Base-by-base conservation (phyloP, 92 coral and sea anemone genomes). In the Heteractis magnifica region DNA sequence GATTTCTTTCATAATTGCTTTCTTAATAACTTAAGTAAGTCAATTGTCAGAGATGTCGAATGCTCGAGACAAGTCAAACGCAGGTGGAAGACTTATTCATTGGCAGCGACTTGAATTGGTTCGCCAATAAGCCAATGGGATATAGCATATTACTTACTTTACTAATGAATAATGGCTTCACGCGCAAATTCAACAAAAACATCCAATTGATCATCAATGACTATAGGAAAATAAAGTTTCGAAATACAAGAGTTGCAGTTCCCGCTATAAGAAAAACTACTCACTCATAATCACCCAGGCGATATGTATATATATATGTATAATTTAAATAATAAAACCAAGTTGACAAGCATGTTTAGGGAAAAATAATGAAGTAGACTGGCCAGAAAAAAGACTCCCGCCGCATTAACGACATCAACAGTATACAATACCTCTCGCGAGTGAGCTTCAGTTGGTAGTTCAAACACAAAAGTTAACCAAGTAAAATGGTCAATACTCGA, bases 1-100 rank as follows among this genome's bases (percentile, higher is more conserved):
- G 89, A 89, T 93, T 93, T 93, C 98, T 87, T 92, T 85, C 85
- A 85, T 93, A 93, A 93, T 93, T 93, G 98, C 92, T 91, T 93
- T 91, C 98, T 84, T 93, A 93, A 91, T 91, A 91, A 93, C 90
- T 93, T 91, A 93, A 93, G 98, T 93, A 93, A 93, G 98, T 93
- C 92, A 88, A 91, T 85, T 91, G 98, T 93, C 98, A 93, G 83
- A 87, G 74, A 84, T 92, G 98, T 93, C 98, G 91, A 86, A 78
- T 51, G 85, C 56, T 77, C 78, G 88, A 88, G 93, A 90, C 94
- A 89, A 78, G 86, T 80, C 73, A 41, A 79, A 59, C 81, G 91
- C 94, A 93, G 98, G 94, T 93, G 95, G 83, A 52, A 26, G 52
- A 49, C 19, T 65, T 48, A 60, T 79, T 49, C 48, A 70, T 81